Conservation (phyloP, 2,888 invertebrate species). For the Orthonevra nobilis region DNA sequence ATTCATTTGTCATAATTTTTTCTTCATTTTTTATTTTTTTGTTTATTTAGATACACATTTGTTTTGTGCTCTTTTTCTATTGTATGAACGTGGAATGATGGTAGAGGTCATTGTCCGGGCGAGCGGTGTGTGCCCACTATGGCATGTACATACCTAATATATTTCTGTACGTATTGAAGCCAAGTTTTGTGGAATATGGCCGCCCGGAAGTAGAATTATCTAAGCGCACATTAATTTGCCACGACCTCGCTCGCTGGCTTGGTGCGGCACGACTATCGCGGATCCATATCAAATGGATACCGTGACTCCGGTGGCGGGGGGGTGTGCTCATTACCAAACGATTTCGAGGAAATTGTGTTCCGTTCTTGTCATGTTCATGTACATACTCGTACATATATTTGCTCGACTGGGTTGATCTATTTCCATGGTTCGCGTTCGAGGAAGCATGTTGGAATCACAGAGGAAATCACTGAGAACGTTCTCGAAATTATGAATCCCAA, state of each 20-base stretch:
- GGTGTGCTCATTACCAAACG: constrained; percentile 57
- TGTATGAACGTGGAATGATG: too few relatives aligned
- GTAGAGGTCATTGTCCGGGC: constrained; percentile 51
- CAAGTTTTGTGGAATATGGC: constrained; percentile 41
- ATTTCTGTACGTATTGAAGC: neutral
- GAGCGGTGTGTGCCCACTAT: constrained; percentile 29
- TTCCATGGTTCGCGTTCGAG: constrained; percentile 4
- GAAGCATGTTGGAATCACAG: neutral
- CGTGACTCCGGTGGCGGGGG: neutral
- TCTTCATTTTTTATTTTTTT: constrained; percentile 7
- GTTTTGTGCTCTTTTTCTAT: constrained; percentile 11
- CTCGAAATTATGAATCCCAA: constrained; percentile 17
- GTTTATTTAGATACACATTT: constrained; percentile 39
- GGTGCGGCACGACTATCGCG: constrained; percentile 36
- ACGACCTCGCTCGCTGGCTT: too few relatives aligned
- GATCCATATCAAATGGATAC: constrained; percentile 26
- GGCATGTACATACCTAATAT: neutral
- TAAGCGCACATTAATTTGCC: constrained; percentile 62
- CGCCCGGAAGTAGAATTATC: constrained; percentile 66
- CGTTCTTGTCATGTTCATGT: constrained; percentile 23
- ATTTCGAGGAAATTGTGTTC: constrained; percentile 52
- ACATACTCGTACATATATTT: too few relatives aligned
- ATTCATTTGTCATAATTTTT: constrained; percentile 52
- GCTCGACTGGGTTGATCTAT: constrained; percentile 20
- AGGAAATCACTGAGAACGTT: constrained; percentile 10